phyloP scores from a whole-genome alignment of 2,797 vertebrate genomes.

The Gadopsis bispinosus region DNA sequence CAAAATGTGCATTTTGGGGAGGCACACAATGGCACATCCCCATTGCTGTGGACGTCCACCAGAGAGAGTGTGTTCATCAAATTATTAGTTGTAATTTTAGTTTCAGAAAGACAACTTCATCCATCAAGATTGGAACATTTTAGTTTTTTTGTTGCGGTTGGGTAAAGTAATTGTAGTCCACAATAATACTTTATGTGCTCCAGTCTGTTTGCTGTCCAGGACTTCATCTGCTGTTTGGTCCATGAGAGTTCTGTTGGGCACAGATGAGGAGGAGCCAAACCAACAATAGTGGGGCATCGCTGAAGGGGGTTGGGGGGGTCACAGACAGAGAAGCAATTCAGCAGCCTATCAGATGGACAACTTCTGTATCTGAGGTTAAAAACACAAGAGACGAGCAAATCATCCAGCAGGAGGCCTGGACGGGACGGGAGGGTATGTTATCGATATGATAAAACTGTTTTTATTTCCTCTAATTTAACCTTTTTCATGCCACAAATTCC shows the following conservation, averaged over 20 bases:
- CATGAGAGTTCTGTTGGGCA: conserved; percentile 13
- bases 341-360: conserved; percentile 13
- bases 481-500: background rate
- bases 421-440: conserved; percentile 45
- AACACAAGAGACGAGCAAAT: conserved; percentile 2
- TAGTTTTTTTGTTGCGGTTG: too few species aligned
- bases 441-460: background rate
- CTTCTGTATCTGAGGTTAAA: conserved; percentile 11
- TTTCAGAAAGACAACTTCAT: background rate
- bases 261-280: conserved; percentile 73
- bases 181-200: background rate
- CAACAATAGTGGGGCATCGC: conserved; percentile 63
- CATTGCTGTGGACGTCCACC: too few species aligned
- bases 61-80: background rate
- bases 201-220: background rate
- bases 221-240: conserved; percentile 30
- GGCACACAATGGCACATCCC: too few species aligned
- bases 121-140: background rate
- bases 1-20: too few species aligned
- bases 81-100: background rate
- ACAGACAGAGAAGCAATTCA: conserved; percentile 24
- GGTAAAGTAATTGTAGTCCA: background rate
- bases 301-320: background rate
- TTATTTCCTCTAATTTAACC: background rate
- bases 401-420: background rate